Conservation (phyloP, 1,140 invertebrate species). For the Caenorhabditis briggsae region DNA sequence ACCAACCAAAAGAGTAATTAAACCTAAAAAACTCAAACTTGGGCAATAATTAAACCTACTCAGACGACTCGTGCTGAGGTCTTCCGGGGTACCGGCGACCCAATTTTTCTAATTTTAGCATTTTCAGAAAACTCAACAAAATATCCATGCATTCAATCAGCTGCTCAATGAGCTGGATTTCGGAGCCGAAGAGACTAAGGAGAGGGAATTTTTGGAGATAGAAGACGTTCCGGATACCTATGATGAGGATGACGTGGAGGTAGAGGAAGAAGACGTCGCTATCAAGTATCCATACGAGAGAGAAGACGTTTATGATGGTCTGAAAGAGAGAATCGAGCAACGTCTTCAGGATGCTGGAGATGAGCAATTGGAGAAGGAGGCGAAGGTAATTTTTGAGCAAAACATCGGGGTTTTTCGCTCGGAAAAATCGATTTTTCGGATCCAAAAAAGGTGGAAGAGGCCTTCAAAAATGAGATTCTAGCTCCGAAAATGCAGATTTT, state of each 20-base stretch:
- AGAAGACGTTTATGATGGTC: background rate
- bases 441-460: too few relatives aligned
- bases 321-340: conserved; percentile 14
- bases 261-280: conserved; percentile 2
- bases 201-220: background rate
- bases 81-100: conserved; percentile 14
- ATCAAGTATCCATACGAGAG: conserved; percentile 47
- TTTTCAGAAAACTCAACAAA: conserved; percentile 29
- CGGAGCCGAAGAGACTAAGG: background rate
- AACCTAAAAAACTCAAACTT: conserved; percentile 46
- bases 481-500: too few relatives aligned
- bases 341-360: conserved; percentile 1
- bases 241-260: background rate
- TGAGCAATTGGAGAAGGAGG: conserved; percentile 13
- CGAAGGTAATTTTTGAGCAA: background rate
- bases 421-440: too few relatives aligned
- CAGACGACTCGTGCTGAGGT: conserved; percentile 30
- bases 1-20: conserved; percentile 12
- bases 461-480: too few relatives aligned
- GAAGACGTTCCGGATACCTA: background rate
- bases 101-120: background rate
- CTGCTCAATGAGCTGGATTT: conserved; percentile 9
- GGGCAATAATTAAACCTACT: conserved; percentile 53
- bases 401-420: too few relatives aligned
- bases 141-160: background rate